These are phyloP conservation scores for Macropus fuliginosus DNA, from an alignment of 2,797 vertebrate genomes.

Conservation along the genomic window DNA sequence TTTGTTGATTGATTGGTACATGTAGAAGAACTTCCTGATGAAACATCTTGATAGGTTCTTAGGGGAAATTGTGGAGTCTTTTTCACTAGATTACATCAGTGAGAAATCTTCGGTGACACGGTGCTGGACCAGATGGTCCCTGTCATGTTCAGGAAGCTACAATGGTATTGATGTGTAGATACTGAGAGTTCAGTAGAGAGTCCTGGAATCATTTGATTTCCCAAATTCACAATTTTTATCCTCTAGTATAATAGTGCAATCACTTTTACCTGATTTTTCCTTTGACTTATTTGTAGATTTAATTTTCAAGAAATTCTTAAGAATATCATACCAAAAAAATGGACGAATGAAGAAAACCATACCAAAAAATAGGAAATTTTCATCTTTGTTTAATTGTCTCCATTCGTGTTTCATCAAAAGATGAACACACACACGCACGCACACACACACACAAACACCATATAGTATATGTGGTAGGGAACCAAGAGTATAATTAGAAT, in stretches of 20 bases:
- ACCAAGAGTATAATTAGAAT: not conserved
- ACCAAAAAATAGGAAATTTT: slow-evolving; percentile 15
- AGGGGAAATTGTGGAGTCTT: slow-evolving; percentile 17
- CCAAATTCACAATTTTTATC: slow-evolving; percentile 40
- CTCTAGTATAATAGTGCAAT: slow-evolving; percentile 10
- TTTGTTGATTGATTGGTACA: slow-evolving; percentile 26
- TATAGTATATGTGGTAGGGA: not conserved
- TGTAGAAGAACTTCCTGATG: slow-evolving; percentile 26
- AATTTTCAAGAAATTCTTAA: slow-evolving; percentile 23
- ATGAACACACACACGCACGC: not conserved
- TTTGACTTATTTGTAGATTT: slow-evolving; percentile 26
- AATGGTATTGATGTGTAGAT: not conserved
- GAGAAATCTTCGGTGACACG: not conserved
- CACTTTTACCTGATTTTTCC: slow-evolving; percentile 37
- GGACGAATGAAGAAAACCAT: not conserved
- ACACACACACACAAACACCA: not conserved
- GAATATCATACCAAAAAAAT: not conserved
- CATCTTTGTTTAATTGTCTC: not conserved
- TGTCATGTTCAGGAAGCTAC: not conserved
- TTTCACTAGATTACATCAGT: not conserved
- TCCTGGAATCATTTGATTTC: not conserved
- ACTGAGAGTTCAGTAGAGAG: not conserved
- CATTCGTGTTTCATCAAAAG: not conserved
- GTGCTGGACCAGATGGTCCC: not conserved
- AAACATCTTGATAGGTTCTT: slow-evolving; percentile 1